Evolutionary conservation across 37 sponge, comb jelly and placozoan species (phyloP), one percentile per base, ranked within the genome.

Genomic region (Ephydatia muelleri): DNA sequence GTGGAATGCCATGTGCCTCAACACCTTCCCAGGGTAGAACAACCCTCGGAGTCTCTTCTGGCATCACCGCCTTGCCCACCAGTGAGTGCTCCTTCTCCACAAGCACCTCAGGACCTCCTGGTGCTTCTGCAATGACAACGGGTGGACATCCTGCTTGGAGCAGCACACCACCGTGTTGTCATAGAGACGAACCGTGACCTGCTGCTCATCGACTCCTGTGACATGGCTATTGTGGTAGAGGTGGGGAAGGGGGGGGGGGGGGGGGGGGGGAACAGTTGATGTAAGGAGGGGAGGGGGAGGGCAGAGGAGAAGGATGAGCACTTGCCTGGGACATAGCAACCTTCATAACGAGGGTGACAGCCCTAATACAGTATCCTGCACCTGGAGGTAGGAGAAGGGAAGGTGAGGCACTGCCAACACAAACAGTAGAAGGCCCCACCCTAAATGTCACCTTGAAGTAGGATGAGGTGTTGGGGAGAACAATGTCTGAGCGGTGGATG

Each of bases 21-120:
- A 47, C 67, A 88, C 93, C 73, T 5, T 76, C 82, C 90, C 93
- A 33, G 82, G 95, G 34, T 91, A 81, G 80, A 79, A 94, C 31
- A 91, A 49, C 2, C 90, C 90, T 88, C 90, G 8, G 25, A 73
- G 33, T 91, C 87, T 0, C 43, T 72, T 34, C 95, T 39, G 27
- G 87, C 92, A 94, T 71, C 3, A 88, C 84, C 13, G 80, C 77
- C 39, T 89, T 82, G 14, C 90, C 93, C 25, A 94, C 71, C 95
- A 92, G 89, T 28, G 78, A 76, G 69, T 85, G 43, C 38, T 91
- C 89, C 75, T 43, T 82, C 30, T n/a, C 65, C 67, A 47, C 26
- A 30, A 94, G 68, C 67, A 83, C 64, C 66, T 73, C 30, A 91
- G 72, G 30, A 78, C 87, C 13, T 31, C 77, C 23, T 66, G 32